Evolutionary conservation across 2,113 vertebrate genomes (phyloP), one percentile per base, ranked within the genome.

Genomic region (Solea senegalensis): DNA sequence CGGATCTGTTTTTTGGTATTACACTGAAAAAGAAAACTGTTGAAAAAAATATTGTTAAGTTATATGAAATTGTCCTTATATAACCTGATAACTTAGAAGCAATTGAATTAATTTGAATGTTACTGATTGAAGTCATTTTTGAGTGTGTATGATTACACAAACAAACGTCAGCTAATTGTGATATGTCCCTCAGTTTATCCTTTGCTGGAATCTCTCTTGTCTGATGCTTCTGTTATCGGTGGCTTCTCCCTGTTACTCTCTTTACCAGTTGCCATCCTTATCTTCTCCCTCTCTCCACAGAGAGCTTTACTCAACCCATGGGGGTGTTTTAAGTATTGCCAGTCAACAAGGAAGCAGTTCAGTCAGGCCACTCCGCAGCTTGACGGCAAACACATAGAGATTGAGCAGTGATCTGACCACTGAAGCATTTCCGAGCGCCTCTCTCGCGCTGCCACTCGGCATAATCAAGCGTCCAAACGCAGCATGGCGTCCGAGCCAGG

Each of bases 381-480:
- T 78, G 85, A 85, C 74, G 21, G 63, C 78, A 81, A 83, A 90
- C 78, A 84, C 79, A 78, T 53, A 14, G 69, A 76, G 63, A 64
- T 75, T 71, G 81, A 76, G 74, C 63, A 58, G 80, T 63, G 86
- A 86, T 88, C 78, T 70, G 76, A 80, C 68, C 54, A 72, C 70
- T 80, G 64, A 81, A 83, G 86, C 64, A n/a, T 68, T 78, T 82
- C 72, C 76, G 73, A 79, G 69, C 8, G n/a, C 72, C 56, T 80
- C 86, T 77, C 78, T 75, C 78, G 74, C 82, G 81, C 77, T 82
- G 77, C 81, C 67, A 41, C 74, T 78, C 66, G 8, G 72, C 61
- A 88, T 84, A 89, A 87, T 81, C 69, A 86, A 70, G 78, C 82
- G 51, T 76, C 76, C 64, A 56, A 76, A 82, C 65, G 3, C 80